Evolutionary conservation across 2,797 vertebrate species (phyloP).

Genomic region (Tokudaia tokunoshimensis): DNA sequence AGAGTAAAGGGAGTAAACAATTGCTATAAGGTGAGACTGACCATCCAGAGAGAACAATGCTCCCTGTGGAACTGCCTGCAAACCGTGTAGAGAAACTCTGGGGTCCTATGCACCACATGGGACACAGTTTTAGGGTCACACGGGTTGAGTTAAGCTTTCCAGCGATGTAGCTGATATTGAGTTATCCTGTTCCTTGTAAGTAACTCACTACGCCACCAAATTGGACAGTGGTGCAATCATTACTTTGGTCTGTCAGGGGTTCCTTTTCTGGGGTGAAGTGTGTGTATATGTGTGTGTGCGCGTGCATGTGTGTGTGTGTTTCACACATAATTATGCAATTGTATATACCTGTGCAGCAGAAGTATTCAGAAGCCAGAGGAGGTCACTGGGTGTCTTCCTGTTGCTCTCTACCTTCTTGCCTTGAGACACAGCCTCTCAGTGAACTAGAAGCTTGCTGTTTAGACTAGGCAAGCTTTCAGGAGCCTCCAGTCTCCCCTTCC

Average conservation of each 20-base stretch:
- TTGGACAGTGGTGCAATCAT: neutral
- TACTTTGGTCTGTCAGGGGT: neutral
- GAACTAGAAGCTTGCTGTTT: neutral
- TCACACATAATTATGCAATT: neutral
- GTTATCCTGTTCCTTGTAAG: neutral
- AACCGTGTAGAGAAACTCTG: neutral
- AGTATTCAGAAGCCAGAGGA: neutral
- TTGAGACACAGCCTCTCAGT: neutral
- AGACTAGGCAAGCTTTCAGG: too few species aligned
- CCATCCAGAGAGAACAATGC: neutral
- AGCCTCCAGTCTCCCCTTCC: neutral
- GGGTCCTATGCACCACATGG: neutral
- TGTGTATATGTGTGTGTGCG: neutral
- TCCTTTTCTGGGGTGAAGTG: neutral
- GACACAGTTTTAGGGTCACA: neutral
- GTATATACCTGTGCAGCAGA: neutral
- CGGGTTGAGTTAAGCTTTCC: neutral
- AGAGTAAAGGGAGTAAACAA: neutral
- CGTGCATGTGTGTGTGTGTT: neutral
- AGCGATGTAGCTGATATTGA: neutral
- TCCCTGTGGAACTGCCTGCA: neutral
- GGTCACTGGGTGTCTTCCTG: neutral
- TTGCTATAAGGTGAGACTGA: neutral
- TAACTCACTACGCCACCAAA: neutral
- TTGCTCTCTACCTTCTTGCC: neutral